phyloP scores from a whole-genome alignment of 1,140 invertebrate genomes.

The Grapholita molesta region DNA sequence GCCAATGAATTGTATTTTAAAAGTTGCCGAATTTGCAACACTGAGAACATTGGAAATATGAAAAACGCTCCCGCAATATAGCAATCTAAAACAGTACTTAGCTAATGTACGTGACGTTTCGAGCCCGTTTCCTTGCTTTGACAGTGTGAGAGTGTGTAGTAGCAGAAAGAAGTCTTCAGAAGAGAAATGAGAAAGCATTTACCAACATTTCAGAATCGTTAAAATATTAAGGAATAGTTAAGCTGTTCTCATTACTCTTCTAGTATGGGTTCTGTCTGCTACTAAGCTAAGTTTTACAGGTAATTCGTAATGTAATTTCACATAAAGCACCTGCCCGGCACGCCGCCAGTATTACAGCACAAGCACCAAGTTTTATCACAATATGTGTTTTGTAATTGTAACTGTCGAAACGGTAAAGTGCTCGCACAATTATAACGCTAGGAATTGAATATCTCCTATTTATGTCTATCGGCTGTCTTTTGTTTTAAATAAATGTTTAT shows the following conservation, averaged over 20 bases:
- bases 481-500: neutral
- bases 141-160: constrained; percentile 11
- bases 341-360: constrained; percentile 76
- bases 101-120: neutral
- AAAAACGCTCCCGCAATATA: neutral
- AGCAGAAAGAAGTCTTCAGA: neutral
- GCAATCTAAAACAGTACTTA: neutral
- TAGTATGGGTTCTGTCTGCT: neutral
- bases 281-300: constrained; percentile 49
- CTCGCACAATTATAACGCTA: constrained; percentile 31
- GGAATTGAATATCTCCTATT: neutral
- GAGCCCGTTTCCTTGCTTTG: neutral
- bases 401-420: constrained; percentile 64
- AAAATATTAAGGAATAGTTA: too few species aligned
- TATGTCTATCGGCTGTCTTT: neutral
- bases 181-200: neutral
- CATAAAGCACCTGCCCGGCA: constrained; percentile 76
- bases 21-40: too few species aligned
- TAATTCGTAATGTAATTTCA: constrained; percentile 72
- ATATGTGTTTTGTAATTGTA: constrained; percentile 74
- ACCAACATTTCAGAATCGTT: too few species aligned
- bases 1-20: too few species aligned
- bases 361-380: constrained; percentile 75
- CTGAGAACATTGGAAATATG: too few species aligned
- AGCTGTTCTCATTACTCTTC: neutral